Evolutionary conservation across 2,797 vertebrate species (phyloP), one percentile per base, ranked within the genome.

Genomic region (Coilia nasus): DNA sequence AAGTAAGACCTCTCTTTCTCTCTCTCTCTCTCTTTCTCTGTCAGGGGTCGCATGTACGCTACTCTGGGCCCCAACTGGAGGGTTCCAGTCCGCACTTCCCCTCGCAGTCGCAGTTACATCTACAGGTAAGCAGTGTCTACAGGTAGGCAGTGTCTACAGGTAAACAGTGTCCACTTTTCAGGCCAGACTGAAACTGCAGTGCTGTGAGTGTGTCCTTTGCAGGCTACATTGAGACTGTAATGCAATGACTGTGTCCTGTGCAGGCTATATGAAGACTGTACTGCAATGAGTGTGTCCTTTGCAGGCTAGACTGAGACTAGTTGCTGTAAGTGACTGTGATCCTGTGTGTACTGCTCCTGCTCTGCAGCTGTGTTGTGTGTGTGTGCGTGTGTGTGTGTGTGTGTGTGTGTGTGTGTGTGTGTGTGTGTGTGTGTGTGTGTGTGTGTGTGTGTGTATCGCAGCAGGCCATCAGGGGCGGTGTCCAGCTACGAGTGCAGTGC

Each of bases 41-140:
- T 96, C 96, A 98, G 98, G 96, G 97, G 97, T 87, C 98, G 97
- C 87, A 96, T 99, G 92, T 99, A 99, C 67, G 97, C 98, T 88
- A 99, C 98, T 0, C 95, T 99, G 93, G 98, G 98, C 85, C 98
- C 98, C 90, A 98, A 99, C 94, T 99, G 98, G 97, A 96, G 96
- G 92, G 97, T 97, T 89, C 97, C 97, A 0, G 95, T 97, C 85
- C 95, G 96, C 92, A 98, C 94, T 94, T 98, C 97, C 90, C 97
- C 97, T 87, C 93, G 98, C 91, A 97, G 95, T 92, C 96, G 92
- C 92, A 97, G 96, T 96, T 98, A 96, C 91, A 92, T 97, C 90
- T 97, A 97, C 96, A 98, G 98, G 97, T 64, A 12, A 64, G 23
- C 35, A 41, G 35, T 41, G 35, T 41, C 35, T 98, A 97, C 89